Base-by-base conservation (phyloP, 2,888 invertebrate species). In the Drosophila algonquin region DNA sequence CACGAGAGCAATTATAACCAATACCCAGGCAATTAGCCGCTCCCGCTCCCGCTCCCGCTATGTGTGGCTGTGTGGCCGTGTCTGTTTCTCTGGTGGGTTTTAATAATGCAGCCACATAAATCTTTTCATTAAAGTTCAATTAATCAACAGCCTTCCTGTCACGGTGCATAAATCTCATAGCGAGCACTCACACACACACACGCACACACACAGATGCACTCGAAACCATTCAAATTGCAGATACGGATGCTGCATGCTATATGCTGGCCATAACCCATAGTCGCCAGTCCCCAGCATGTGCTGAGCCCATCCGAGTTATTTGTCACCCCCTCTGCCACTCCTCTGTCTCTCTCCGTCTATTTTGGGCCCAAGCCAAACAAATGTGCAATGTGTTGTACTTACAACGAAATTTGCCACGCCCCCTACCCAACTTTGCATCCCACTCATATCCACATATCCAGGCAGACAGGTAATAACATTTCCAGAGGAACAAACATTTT, bases 61-160 rank as follows among this genome's bases (percentile, higher is more conserved):
- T 30, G 12, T 18, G 2, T 30, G 30, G 30, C 30, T 2, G 30
- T 35, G 30, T 35, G 24, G 18, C 18, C 1, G 18, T 44, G 30
- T 55, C 35, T 24, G 47, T 46, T 63, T 63, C 52, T 44, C 55
- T 12, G 60, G 16, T 53, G 63, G 52, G 68, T 81, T 83, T 86
- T 79, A 84, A 81, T 87, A 83, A 79, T 77, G 84, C 79, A 78
- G 63, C 71, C 80, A 78, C 87, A 86, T 86, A 86, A 86, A 86
- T 86, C 88, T 86, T 79, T 80, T 80, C 75, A 86, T 88, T 86
- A 86, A 83, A 87, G 86, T 86, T 86, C 86, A 88, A 86, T 86
- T 86, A 86, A 88, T 86, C 86, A 88, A 76, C 71, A 60, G 77
- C 73, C 61, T 73, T 86, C 88, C 88, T 86, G 88, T 80, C 83